phyloP scores from a whole-genome alignment of 2,113 vertebrate species.

The Zosterops japonicus region DNA sequence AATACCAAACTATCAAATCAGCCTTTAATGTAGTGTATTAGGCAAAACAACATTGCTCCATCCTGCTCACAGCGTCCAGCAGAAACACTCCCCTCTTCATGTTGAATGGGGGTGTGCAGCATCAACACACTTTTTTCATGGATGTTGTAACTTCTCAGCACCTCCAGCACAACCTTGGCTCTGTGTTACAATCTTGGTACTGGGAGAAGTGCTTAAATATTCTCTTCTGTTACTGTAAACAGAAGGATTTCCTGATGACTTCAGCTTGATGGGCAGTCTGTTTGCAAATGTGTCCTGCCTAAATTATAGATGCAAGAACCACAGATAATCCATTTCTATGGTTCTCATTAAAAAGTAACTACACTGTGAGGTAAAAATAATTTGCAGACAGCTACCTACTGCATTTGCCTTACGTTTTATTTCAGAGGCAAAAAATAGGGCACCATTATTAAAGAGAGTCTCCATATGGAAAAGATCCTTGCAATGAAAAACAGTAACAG shows the following conservation, averaged over 20 bases:
- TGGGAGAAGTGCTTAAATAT: neutral
- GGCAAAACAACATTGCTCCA: neutral
- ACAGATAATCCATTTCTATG: constrained; percentile 2
- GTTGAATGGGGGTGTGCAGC: neutral
- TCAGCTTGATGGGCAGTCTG: neutral
- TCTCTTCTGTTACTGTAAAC: neutral
- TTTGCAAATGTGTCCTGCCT: neutral
- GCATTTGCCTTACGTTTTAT: neutral
- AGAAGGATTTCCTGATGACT: neutral
- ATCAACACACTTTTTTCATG: neutral
- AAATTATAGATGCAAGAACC: constrained; percentile 29
- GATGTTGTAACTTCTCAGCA: neutral
- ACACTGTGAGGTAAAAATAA: constrained; percentile 6
- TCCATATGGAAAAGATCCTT: neutral
- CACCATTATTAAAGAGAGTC: neutral
- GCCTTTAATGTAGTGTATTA: neutral
- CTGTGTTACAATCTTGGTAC: neutral
- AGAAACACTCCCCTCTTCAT: neutral
- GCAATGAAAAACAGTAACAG: neutral
- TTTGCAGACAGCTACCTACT: neutral
- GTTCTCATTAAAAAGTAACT: constrained; percentile 13
- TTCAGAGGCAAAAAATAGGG: neutral
- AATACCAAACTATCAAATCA: neutral
- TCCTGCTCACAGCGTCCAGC: neutral
- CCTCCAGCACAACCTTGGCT: neutral